Percentiles rank a stretch among this genome's conserved stretches.
These are phyloP conservation scores for Gymnoscopelus braueri DNA, from an alignment of 2,797 vertebrate species.

Conservation along the genomic window DNA sequence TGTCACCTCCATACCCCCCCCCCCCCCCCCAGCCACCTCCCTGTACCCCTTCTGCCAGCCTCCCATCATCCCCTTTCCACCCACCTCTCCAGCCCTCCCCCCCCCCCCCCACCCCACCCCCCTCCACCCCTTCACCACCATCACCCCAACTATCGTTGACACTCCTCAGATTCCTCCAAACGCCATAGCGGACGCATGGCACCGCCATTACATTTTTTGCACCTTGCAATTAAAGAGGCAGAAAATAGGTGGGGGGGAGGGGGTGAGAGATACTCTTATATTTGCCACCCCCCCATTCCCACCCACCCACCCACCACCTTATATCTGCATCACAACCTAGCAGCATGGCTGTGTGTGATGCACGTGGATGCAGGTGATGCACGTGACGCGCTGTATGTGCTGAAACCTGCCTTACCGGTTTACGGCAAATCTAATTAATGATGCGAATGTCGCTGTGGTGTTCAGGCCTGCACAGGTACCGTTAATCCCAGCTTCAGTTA, in stretches of 20 bases:
- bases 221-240: constrained; percentile 96
- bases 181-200: constrained; percentile 84
- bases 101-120: not conserved
- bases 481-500: constrained; percentile 57
- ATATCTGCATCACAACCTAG: constrained; percentile 61
- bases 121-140: constrained; percentile 46
- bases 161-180: constrained; percentile 88
- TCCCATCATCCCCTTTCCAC: constrained; percentile 85
- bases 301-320: constrained; percentile 6
- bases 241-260: constrained; percentile 51
- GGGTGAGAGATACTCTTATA: constrained; percentile 83
- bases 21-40: constrained; percentile 8
- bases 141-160: constrained; percentile 88
- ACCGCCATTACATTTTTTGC: constrained; percentile 96
- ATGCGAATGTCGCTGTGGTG: constrained; percentile 69
- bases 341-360: constrained; percentile 50
- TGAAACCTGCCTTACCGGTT: constrained; percentile 64
- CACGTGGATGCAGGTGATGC: constrained; percentile 45
- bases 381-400: constrained; percentile 51
- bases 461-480: constrained; percentile 53
- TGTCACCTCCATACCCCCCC: constrained; percentile 86
- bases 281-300: constrained; percentile 36
- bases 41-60: constrained; percentile 54
- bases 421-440: constrained; percentile 82
- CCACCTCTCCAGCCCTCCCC: constrained; percentile 21